Conservation (phyloP, 2,113 vertebrate genomes). For the Panthera leo region DNA sequence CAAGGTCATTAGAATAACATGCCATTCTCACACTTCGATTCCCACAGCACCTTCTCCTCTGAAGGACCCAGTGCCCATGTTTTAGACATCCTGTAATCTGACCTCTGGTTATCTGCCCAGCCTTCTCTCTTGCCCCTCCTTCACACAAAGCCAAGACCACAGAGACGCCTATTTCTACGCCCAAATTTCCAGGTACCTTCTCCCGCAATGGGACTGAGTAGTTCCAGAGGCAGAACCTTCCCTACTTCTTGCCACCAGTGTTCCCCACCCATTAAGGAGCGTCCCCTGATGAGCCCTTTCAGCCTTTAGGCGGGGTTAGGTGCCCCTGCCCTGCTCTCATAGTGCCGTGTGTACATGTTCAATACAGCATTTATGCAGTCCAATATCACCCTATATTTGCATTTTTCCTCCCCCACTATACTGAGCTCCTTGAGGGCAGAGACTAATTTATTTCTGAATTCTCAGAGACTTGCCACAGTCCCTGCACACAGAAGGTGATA, state of each 20-base stretch:
- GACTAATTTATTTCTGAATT: constrained; percentile 11
- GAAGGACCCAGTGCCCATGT: no score
- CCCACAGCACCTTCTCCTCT: neutral
- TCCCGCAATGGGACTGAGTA: neutral
- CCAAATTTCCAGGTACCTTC: neutral
- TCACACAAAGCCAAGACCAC: fast-evolving
- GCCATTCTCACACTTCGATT: neutral
- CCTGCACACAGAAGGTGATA: neutral
- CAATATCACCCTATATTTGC: neutral
- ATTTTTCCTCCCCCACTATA: neutral
- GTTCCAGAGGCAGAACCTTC: neutral
- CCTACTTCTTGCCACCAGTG: fast-evolving
- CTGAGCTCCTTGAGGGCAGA: neutral
- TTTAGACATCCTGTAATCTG: neutral
- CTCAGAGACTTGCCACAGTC: neutral
- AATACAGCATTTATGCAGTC: neutral
- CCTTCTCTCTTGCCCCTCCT: neutral
- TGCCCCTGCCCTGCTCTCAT: no score
- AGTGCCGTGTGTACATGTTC: neutral
- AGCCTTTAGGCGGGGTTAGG: neutral
- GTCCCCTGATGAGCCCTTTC: neutral
- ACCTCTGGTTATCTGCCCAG: fast-evolving
- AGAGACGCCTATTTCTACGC: neutral
- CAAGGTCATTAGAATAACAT: neutral
- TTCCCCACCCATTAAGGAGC: neutral